Base-by-base conservation (phyloP, 2,888 invertebrate genomes). In the Cyaniris semiargus region DNA sequence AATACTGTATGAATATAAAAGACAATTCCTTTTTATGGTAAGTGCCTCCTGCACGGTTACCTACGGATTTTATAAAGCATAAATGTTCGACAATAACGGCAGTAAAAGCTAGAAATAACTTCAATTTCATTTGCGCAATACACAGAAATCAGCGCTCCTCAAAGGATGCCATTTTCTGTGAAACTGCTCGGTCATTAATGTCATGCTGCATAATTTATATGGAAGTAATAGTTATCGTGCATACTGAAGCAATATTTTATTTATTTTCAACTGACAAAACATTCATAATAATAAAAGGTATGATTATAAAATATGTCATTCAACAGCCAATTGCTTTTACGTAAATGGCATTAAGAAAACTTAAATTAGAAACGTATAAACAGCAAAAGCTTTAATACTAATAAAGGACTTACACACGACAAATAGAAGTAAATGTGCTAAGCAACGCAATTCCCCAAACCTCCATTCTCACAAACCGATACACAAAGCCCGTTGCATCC, bases 21-120 rank as follows among this genome's bases (percentile, higher is more conserved):
- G 71, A 21, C 71, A 38, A 38, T 71, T 71, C 23, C n/a, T 71
- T 71, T 71, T 71, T 38, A 71, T 38, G 71, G 23, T 70, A n/a
- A 70, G 70, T 71, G 38, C n/a, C 70, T n/a, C 27, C 66, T 38
- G 70, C n/a, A 34, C n/a, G 70, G 31, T 70, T 18, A 34, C 18
- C 38, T 34, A 38, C 13, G 38, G 34, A n/a, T 71, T 70, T 70
- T 71, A 71, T 38, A 71, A 71, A 71, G 34, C n/a, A 10, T n/a
- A 38, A 8, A 38, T 71, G 38, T 71, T 71, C 7, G 18, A 71
- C 8, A 71, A 71, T 71, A 38, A 70, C 34, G 70, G 21, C 31
- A 18, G 34, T n/a, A 34, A 70, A 13, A 60, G 60, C 60, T 60
- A 23, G 60, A 60, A 23, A 60, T 60, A 60, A 60, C 23, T 21